Conservation (phyloP, 1,140 invertebrate genomes). For the Lethocerus indicus region DNA sequence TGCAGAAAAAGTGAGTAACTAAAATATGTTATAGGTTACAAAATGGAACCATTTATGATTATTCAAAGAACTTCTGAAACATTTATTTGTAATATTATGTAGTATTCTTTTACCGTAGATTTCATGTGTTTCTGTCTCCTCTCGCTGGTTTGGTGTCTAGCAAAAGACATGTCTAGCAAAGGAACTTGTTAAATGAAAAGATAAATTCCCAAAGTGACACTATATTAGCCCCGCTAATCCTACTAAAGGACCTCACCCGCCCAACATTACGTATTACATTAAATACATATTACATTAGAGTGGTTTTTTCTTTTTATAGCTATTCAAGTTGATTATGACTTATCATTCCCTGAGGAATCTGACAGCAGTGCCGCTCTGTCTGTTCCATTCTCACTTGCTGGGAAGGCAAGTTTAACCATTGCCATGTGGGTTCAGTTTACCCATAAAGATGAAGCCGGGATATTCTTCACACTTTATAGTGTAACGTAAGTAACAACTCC, state of each 20-base stretch:
- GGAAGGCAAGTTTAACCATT: conserved; percentile 64
- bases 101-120: too few relatives aligned
- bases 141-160: too few relatives aligned
- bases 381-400: conserved; percentile 66
- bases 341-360: conserved; percentile 80
- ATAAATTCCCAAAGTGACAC: too few relatives aligned
- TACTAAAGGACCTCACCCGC: too few relatives aligned
- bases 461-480: conserved; percentile 84
- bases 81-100: conserved; percentile 3
- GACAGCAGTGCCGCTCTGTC: conserved; percentile 76
- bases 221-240: too few relatives aligned
- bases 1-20: conserved; percentile 70
- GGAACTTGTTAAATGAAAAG: too few relatives aligned
- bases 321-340: conserved; percentile 88
- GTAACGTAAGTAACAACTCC: conserved; percentile 42
- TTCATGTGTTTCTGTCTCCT: too few relatives aligned
- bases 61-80: not conserved
- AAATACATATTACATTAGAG: too few relatives aligned
- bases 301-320: conserved; percentile 46
- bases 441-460: conserved; percentile 71
- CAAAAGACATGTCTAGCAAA: too few relatives aligned
- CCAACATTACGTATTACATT: too few relatives aligned
- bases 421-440: conserved; percentile 94
- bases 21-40: not conserved
- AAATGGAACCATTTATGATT: conserved; percentile 2